A percentile compares a stretch with the other conserved stretches of the same genome.
Conservation (phyloP, 2,888 invertebrate species). For the Lasiommata megera region DNA sequence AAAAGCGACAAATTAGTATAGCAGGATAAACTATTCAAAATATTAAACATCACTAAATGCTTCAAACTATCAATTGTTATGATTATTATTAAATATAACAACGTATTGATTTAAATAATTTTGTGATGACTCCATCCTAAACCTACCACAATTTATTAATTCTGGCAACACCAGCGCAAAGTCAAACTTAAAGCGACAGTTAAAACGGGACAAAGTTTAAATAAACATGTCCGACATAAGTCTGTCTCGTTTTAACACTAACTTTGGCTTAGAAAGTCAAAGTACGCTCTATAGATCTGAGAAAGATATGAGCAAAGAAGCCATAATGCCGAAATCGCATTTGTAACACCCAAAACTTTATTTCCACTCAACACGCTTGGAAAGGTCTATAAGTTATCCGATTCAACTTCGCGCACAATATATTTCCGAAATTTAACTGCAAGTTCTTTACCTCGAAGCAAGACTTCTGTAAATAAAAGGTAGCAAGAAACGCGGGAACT, state of each 20-base stretch:
- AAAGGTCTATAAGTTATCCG: neutral
- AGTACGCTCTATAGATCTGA: no score
- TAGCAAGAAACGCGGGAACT: neutral
- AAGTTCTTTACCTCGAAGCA: neutral
- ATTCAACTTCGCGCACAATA: constrained; percentile 1
- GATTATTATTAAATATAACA: constrained; percentile 37
- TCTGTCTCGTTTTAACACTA: no score
- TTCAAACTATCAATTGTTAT: constrained; percentile 19
- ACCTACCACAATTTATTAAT: constrained; percentile 19
- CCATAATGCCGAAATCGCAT: neutral
- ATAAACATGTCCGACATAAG: no score
- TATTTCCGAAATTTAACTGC: neutral
- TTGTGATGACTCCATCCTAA: constrained; percentile 23
- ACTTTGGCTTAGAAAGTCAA: no score
- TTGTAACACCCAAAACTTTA: neutral
- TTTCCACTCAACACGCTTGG: neutral
- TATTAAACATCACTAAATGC: constrained; percentile 39
- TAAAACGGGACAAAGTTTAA: no score
- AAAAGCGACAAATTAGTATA: constrained; percentile 48
- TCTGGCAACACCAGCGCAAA: constrained; percentile 14
- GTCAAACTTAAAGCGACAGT: no score
- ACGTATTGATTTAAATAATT: constrained; percentile 41
- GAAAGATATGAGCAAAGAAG: constrained; percentile 21
- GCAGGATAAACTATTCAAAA: constrained; percentile 35
- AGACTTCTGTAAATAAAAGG: neutral